Base-by-base conservation (phyloP, 2,113 vertebrate species). In the Aythya baeri region DNA sequence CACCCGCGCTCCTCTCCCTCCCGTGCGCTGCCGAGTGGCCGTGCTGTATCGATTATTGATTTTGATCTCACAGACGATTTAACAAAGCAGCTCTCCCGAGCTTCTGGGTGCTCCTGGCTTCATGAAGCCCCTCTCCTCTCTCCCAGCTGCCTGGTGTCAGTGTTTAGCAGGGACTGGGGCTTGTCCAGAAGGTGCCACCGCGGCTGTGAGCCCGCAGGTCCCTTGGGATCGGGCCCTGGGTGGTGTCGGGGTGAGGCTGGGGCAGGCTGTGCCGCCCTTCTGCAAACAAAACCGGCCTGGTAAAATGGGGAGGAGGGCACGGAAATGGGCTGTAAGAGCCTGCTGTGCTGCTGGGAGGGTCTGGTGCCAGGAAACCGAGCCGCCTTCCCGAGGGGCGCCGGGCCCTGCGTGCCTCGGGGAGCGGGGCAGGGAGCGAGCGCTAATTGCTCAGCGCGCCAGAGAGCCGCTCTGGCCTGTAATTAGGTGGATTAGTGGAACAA, bases 381-480 rank as follows among this genome's bases (percentile, higher is more conserved):
- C 3, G 11, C 81, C 86, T 95, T 96, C 94, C 91, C 94, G 91
- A 94, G 93, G 76, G 73, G 95, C 72, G 88, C 52, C 86, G 93
- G 89, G 92, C 76, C 91, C 89, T 90, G 76, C 9, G 13, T 91
- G 94, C 91, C 91, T 93, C n/a, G 4, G 90, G 90, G 89, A 91
- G 58, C 70, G 18, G 17, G 67, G 62, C 58, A 87, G 77, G 91
- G 93, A 95, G 95, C 83, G 79, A 83, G 82, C 93, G 83, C 74
- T 94, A 97, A 94, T 93, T 97, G 95, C 81, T 93, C 85, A 86
- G 87, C 70, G 2, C 71, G 44, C 95, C 75, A 84, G 90, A 89
- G 91, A 78, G 89, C 93, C 73, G 68, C 80, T 91, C 94, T 96
- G 88, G 93, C 93, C 93, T 97, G 86, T 97, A 97, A 98, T 97